Conservation (phyloP, 2,888 invertebrate genomes). For the Leucophenga montana region DNA sequence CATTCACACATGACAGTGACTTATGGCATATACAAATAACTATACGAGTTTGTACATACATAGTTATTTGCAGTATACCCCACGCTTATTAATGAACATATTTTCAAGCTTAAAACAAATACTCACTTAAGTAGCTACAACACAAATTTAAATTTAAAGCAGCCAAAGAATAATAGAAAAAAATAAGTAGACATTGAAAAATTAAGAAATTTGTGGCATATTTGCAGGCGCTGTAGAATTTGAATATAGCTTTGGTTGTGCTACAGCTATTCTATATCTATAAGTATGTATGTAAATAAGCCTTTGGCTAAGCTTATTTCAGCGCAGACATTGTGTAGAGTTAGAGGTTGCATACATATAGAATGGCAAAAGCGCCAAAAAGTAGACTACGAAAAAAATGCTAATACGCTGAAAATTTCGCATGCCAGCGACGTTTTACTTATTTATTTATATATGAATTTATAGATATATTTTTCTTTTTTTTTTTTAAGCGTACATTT, state of each 20-base stretch:
- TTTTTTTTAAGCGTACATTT: not conserved
- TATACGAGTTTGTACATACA: conserved; percentile 24
- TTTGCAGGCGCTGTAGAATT: too few relatives aligned
- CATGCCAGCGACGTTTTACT: conserved; percentile 16
- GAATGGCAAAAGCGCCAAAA: conserved; percentile 11
- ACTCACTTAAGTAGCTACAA: too few relatives aligned
- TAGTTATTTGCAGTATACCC: too few relatives aligned
- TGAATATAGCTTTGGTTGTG: too few relatives aligned
- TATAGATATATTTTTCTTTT: not conserved
- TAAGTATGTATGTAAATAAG: too few relatives aligned
- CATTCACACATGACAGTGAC: too few relatives aligned
- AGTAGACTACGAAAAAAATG: conserved; percentile 12
- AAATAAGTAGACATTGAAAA: conserved; percentile 8
- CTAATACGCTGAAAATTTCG: conserved; percentile 3
- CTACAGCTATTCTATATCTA: too few relatives aligned
- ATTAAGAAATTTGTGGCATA: conserved; percentile 13
- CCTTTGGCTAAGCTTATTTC: too few relatives aligned
- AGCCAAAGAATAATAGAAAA: conserved; percentile 1
- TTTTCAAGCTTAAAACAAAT: too few relatives aligned
- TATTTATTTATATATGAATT: conserved; percentile 11
- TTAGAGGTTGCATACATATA: too few relatives aligned
- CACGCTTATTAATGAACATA: too few relatives aligned
- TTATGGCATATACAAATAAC: conserved; percentile 5
- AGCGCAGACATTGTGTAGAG: too few relatives aligned
- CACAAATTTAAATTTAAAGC: not conserved